Evolutionary conservation across 2,113 vertebrate genomes (phyloP).

Genomic region (Garra rufa): DNA sequence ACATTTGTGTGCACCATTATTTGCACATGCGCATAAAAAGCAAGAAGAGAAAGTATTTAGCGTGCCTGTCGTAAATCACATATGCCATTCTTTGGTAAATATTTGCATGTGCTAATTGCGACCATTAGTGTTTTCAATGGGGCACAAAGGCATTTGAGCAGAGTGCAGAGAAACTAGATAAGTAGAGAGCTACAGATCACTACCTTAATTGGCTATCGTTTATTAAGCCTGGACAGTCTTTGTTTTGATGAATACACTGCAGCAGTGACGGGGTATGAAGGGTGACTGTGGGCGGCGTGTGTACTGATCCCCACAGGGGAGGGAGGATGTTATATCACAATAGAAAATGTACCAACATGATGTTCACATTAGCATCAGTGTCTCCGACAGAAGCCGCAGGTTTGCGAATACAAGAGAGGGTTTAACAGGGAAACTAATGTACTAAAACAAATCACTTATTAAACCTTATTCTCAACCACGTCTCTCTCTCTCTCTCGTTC

Average conservation of each 20-base stretch:
- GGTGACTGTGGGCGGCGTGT: neutral
- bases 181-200: constrained; percentile 43
- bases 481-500: constrained; percentile 25
- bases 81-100: constrained; percentile 72
- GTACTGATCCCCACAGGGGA: constrained; percentile 22
- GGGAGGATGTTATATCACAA: constrained; percentile 28
- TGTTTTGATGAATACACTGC: constrained; percentile 35
- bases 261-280: constrained; percentile 17
- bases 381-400: neutral
- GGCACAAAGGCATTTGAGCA: constrained; percentile 41
- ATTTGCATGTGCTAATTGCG: constrained; percentile 79
- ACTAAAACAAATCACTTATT: constrained; percentile 18
- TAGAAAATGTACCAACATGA: constrained; percentile 15
- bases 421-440: constrained; percentile 9
- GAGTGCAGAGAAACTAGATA: constrained; percentile 39
- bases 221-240: constrained; percentile 43
- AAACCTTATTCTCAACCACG: neutral
- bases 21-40: constrained; percentile 47
- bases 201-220: constrained; percentile 70
- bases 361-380: constrained; percentile 26
- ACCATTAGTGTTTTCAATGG: constrained; percentile 71
- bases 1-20: neutral
- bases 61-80: constrained; percentile 69
- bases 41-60: constrained; percentile 1
- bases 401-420: neutral